Evolutionary conservation across 2,797 vertebrate species (phyloP).

Genomic region (Smutsia gigantea): DNA sequence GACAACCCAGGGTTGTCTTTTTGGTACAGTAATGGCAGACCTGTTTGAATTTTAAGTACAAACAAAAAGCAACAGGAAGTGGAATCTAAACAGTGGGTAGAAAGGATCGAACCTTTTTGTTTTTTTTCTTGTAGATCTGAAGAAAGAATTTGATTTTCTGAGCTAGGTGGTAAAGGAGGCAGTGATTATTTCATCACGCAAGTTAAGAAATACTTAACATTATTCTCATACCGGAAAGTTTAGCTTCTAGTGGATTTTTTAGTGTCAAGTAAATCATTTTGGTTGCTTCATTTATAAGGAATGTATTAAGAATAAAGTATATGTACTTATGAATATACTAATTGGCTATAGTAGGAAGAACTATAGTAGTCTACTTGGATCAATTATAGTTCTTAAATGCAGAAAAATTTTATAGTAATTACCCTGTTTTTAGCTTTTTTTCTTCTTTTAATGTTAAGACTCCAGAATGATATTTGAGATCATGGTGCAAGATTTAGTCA

Average conservation of each 20-base stretch:
- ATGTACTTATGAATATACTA: background rate
- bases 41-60: slow-evolving; percentile 43
- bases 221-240: slow-evolving; percentile 51
- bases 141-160: slow-evolving; percentile 55
- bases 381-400: background rate
- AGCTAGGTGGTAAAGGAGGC: slow-evolving; percentile 11
- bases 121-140: background rate
- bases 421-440: background rate
- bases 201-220: slow-evolving; percentile 61
- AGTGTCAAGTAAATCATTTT: slow-evolving; percentile 23
- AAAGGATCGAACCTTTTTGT: background rate
- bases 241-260: slow-evolving; percentile 42
- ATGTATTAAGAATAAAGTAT: slow-evolving; percentile 26
- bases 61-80: slow-evolving; percentile 40
- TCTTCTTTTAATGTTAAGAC: background rate
- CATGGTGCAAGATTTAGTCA: slow-evolving; percentile 44
- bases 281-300: slow-evolving; percentile 21
- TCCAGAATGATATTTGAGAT: background rate
- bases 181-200: slow-evolving; percentile 58
- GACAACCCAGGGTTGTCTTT: background rate
- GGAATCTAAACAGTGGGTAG: background rate
- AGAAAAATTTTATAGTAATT: slow-evolving; percentile 12
- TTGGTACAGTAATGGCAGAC: slow-evolving; percentile 21
- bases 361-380: background rate
- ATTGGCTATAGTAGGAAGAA: background rate